phyloP scores from a whole-genome alignment of 2,797 vertebrate species.

The Falco naumanni region DNA sequence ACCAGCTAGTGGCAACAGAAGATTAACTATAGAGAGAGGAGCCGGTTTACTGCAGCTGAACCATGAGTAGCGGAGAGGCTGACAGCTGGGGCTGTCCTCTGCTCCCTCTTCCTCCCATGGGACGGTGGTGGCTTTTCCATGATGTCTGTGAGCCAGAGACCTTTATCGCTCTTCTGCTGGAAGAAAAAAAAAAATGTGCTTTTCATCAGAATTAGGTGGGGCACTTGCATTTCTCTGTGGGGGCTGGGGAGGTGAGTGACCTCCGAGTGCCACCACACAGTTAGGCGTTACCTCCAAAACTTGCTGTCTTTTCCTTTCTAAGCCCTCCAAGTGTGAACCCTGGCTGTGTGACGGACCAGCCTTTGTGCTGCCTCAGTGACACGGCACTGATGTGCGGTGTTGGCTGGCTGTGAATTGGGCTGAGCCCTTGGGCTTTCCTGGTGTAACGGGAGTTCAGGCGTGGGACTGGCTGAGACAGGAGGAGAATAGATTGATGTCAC shows the following conservation, averaged over 20 bases:
- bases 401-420: neutral
- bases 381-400: neutral
- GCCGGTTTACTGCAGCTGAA: neutral
- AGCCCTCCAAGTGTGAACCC: neutral
- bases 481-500: neutral
- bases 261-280: fast-evolving
- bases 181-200: neutral
- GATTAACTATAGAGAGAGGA: slow-evolving; percentile 74
- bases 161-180: neutral
- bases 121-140: neutral
- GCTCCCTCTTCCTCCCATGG: neutral
- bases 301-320: neutral
- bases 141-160: neutral
- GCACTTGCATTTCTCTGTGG: neutral
- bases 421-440: neutral
- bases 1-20: slow-evolving; percentile 83
- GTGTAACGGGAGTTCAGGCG: neutral
- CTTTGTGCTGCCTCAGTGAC: neutral
- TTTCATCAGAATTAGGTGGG: neutral
- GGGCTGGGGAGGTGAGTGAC: neutral
- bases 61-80: neutral
- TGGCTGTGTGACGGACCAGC: neutral
- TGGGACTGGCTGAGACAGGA: neutral
- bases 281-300: neutral
- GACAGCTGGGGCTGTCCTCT: neutral